Percentiles rank a stretch among this genome's conserved stretches.
phyloP scores from a whole-genome alignment of 2,888 invertebrate species.

The Osedax fenrisi region DNA sequence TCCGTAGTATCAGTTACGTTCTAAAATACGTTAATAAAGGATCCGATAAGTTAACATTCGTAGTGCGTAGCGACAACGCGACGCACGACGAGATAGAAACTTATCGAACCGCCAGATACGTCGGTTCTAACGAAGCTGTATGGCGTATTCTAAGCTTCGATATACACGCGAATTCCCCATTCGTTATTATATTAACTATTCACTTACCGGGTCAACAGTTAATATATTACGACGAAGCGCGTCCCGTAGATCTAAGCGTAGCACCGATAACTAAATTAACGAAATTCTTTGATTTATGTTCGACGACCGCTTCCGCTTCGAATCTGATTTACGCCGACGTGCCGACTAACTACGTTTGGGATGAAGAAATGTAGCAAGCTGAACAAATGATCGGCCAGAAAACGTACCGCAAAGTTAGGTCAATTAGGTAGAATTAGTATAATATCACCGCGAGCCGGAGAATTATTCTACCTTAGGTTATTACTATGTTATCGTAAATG shows the following conservation, averaged over 20 bases:
- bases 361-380: too few relatives aligned
- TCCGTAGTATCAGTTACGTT: background rate
- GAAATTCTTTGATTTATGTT: background rate
- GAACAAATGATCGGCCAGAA: background rate
- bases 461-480: too few relatives aligned
- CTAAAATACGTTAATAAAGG: background rate
- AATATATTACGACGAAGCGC: background rate
- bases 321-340: background rate
- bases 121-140: background rate
- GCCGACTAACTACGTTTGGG: background rate
- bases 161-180: background rate
- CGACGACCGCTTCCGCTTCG: background rate
- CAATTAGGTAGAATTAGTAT: background rate
- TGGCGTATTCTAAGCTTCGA: background rate
- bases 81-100: background rate
- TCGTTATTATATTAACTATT: background rate
- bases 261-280: background rate
- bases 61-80: background rate
- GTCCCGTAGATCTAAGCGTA: background rate
- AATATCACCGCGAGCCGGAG: too few relatives aligned
- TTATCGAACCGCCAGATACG: background rate
- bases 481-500: too few relatives aligned
- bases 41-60: background rate
- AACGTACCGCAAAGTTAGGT: background rate
- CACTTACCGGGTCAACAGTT: background rate